Percentiles rank a stretch among this genome's conserved stretches.
Evolutionary conservation across 2,113 vertebrate species (phyloP).

Genomic region (Geothlypis trichas): DNA sequence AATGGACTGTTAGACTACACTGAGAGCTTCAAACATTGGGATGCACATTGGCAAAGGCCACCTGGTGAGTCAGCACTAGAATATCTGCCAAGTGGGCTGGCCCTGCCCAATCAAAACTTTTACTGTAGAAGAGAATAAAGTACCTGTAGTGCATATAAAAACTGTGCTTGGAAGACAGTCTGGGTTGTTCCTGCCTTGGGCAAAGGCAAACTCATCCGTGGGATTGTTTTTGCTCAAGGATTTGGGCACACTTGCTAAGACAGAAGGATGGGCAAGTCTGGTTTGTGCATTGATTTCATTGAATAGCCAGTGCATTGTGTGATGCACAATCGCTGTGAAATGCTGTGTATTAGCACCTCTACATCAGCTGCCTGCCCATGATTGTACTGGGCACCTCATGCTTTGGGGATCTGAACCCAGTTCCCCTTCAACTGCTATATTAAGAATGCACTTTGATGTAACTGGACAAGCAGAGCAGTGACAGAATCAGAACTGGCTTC

Average conservation of each 20-base stretch:
- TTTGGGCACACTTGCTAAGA: background rate
- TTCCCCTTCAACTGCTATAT: background rate
- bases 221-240: background rate
- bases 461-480: background rate
- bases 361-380: background rate
- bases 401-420: background rate
- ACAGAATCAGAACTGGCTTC: background rate
- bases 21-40: background rate
- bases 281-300: background rate
- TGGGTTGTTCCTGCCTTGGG: background rate
- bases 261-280: fast-evolving
- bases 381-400: background rate
- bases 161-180: background rate
- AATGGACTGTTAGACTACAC: background rate
- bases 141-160: background rate
- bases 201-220: background rate
- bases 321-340: background rate
- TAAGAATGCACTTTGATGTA: background rate
- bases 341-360: background rate
- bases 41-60: background rate
- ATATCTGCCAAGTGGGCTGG: background rate
- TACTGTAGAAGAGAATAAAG: background rate
- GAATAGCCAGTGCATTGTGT: background rate
- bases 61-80: background rate
- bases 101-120: background rate